Percentiles rank a stretch among this genome's conserved stretches.
Evolutionary conservation across 2,797 vertebrate genomes (phyloP).

Genomic region (Chiloscyllium punctatum): DNA sequence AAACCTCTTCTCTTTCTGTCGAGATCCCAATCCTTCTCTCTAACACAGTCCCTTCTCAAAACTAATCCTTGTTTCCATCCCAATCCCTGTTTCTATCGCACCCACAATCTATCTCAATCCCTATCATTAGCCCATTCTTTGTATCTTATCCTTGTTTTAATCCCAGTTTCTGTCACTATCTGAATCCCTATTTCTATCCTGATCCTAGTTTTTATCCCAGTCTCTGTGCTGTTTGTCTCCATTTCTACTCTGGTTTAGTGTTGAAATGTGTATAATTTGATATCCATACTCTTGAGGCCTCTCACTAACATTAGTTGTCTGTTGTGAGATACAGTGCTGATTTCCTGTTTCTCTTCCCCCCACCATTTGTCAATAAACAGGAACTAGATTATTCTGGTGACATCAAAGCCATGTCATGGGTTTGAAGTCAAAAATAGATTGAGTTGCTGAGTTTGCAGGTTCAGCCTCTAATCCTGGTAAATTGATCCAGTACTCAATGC

Average conservation of each 20-base stretch:
- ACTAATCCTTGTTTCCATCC: neutral
- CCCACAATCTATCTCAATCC: neutral
- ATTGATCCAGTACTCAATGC: neutral
- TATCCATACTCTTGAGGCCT: neutral
- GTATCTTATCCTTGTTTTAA: too few species aligned
- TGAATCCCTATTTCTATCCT: too few species aligned
- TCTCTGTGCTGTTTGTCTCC: neutral
- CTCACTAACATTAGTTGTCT: neutral
- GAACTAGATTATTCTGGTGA: neutral
- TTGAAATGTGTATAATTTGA: neutral
- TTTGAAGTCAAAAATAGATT: neutral
- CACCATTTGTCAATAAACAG: neutral
- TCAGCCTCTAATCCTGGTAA: neutral
- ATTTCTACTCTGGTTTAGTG: neutral
- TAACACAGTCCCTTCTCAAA: too few species aligned
- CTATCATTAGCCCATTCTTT: neutral
- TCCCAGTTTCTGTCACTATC: too few species aligned
- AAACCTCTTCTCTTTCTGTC: neutral
- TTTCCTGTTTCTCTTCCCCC: slow-evolving; percentile 3
- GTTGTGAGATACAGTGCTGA: neutral
- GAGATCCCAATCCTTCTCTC: neutral
- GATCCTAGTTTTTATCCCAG: too few species aligned
- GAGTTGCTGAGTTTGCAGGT: neutral
- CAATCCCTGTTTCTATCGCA: neutral
- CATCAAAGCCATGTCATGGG: neutral